Conservation (phyloP, 2,113 vertebrate species). For the Elaphurus davidianus region DNA sequence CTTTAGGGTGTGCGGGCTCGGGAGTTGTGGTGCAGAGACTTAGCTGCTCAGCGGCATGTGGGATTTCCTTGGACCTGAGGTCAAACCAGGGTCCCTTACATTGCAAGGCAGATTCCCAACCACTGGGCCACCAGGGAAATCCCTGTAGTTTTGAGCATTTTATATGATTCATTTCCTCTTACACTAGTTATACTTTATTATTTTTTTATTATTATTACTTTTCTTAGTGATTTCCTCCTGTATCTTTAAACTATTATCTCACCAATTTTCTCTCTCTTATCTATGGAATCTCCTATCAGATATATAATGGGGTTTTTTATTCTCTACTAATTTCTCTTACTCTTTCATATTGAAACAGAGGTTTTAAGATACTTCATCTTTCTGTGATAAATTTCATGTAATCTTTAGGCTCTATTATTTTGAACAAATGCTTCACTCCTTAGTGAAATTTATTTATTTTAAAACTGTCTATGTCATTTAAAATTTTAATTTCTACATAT, state of each 20-base stretch:
- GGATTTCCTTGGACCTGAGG: not conserved
- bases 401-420: not conserved
- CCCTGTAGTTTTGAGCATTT: not conserved
- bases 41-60: fast-evolving
- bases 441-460: not conserved
- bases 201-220: not conserved
- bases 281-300: not conserved
- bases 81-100: not conserved
- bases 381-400: not conserved
- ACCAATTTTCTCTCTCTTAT: not conserved
- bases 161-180: not conserved
- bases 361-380: not conserved
- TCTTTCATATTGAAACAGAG: not conserved
- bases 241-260: not conserved
- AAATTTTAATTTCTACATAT: not conserved
- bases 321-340: not conserved
- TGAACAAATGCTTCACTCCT: not conserved
- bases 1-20: not conserved
- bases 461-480: not conserved
- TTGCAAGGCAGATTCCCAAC: not conserved
- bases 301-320: not conserved
- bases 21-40: not conserved
- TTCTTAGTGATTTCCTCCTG: not conserved
- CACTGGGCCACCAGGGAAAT: not conserved
- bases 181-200: not conserved